phyloP scores from a whole-genome alignment of 2,888 invertebrate genomes.

The Ferrisia virgata region DNA sequence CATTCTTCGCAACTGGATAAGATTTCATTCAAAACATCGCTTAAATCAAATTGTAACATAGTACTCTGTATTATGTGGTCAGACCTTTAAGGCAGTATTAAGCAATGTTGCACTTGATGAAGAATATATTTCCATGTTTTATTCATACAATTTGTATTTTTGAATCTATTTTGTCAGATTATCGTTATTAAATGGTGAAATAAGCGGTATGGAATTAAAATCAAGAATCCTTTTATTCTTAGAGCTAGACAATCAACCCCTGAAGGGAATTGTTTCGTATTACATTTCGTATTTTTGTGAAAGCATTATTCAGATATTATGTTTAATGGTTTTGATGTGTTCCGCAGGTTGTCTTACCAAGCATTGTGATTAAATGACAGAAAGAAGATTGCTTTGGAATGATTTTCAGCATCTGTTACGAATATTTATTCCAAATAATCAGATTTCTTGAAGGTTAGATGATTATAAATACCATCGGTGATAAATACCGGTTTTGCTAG shows the following conservation, averaged over 20 bases:
- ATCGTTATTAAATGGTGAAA: constrained; percentile 1
- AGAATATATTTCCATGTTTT: neutral
- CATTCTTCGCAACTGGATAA: neutral
- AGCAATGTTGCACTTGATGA: constrained; percentile 1
- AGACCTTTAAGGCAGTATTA: neutral
- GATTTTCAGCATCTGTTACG: too few species aligned
- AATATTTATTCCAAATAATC: too few species aligned
- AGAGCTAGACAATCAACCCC: neutral
- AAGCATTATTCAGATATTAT: neutral
- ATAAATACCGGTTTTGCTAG: neutral
- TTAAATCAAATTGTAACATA: neutral
- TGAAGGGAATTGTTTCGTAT: neutral
- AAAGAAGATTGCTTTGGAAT: neutral
- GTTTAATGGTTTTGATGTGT: neutral
- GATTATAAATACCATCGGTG: too few species aligned
- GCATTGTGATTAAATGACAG: neutral
- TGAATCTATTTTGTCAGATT: neutral
- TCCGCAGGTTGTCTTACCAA: neutral
- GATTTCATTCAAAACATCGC: neutral
- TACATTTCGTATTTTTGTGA: neutral
- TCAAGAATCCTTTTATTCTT: neutral
- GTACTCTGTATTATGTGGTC: neutral
- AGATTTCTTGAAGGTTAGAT: neutral
- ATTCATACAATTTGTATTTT: constrained; percentile 18
- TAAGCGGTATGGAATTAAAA: neutral